Evolutionary conservation across 2,888 invertebrate species (phyloP), one percentile per base, ranked within the genome.

Genomic region (Synanthedon formicaeformis): DNA sequence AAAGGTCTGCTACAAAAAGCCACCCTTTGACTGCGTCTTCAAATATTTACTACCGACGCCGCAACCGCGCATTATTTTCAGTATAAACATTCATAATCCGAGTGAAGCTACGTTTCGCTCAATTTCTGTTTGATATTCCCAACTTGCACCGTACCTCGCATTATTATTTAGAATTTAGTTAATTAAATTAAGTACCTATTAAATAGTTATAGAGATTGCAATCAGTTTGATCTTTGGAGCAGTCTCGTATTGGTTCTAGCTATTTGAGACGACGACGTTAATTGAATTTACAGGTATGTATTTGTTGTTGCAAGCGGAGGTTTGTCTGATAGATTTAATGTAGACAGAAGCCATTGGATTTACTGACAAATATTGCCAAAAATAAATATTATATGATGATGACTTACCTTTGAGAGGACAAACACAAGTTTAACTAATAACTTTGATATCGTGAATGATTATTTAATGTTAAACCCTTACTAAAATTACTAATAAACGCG

Each of bases 41-140:
- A 85, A 86, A 85, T 86, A 86, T 87, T 86, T 85, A 84, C 73
- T 58, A 67, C 73, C 71, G 78, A 79, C 69, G 66, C 80, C 80
- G 65, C 78, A 73, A 79, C 79, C 78, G 75, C 75, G 80, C 79
- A 82, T 85, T 84, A 85, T 85, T 85, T 84, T 81, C 80, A 70
- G 78, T 74, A 80, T 77, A 83, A 84, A 85, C 83, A 83, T 71
- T 75, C 78, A 84, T 85, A 86, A 84, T 81, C 81, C 73, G 11
- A 14, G 13, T 23, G 49, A 49, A 49, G 12, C 49, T 49, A 8
- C 49, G 16, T 16, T 49, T 16, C 5, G 12, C 12, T 23, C 16
- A 12, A 16, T 12, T 23, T 49, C 16, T 49, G 16, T 23, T 23
- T 45, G 45, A 45, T 13, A 45, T 13, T 45, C 6, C 45, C 13